Evolutionary conservation across 2,113 vertebrate genomes (phyloP).

Genomic region (Pygoscelis antarcticus): DNA sequence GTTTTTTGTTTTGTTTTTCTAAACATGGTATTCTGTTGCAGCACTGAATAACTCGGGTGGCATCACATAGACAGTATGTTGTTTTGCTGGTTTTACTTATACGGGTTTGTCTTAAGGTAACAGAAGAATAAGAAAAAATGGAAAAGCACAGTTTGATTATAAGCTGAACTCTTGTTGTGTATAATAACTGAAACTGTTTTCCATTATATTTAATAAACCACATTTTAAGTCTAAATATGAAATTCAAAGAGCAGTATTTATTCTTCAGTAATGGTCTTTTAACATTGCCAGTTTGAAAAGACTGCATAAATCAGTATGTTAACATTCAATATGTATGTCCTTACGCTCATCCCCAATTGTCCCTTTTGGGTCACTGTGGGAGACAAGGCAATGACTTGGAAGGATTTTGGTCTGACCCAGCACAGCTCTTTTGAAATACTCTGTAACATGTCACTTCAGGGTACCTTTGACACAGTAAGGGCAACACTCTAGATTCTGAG

Average conservation of each 20-base stretch:
- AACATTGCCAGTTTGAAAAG: background rate
- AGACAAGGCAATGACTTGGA: background rate
- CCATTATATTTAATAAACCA: background rate
- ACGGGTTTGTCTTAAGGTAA: background rate
- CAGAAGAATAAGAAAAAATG: background rate
- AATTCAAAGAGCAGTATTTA: background rate
- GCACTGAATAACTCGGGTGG: background rate
- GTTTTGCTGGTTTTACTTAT: background rate
- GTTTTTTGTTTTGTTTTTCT: background rate
- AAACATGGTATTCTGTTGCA: background rate
- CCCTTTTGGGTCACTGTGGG: background rate
- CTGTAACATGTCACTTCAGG: background rate
- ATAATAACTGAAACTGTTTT: background rate
- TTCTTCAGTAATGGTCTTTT: background rate
- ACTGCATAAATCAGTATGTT: background rate
- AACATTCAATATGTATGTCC: background rate
- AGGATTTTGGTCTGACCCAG: background rate
- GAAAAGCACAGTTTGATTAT: background rate
- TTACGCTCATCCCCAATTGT: background rate
- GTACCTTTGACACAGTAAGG: background rate
- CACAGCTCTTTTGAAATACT: background rate
- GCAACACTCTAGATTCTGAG: background rate
- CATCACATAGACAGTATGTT: background rate
- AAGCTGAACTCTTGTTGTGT: background rate
- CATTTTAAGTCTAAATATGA: background rate